Evolutionary conservation across 2,113 vertebrate species (phyloP), one percentile per base, ranked within the genome.

Genomic region (Theristicus caerulescens): DNA sequence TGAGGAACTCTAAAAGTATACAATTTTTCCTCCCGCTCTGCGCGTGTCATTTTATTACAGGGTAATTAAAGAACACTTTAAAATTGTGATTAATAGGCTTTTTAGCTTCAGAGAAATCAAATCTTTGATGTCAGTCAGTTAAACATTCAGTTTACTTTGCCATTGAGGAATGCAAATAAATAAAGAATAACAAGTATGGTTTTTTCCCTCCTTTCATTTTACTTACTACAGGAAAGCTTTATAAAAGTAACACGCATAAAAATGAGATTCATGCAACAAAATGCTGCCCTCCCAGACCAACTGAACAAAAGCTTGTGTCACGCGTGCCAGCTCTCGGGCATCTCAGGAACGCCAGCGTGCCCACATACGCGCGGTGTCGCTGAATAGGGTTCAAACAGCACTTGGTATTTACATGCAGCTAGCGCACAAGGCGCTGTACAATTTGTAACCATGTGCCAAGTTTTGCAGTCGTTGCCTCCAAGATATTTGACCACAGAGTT

Each of bases 31-130:
- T 77, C 82, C 86, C 40, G 57, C 94, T 86, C 88, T 49, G 85
- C 5, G 54, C 9, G 36, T 87, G 93, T 92, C 10, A 4, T 85
- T 95, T 94, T 86, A 96, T 95, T 92, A 89, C 73, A 72, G 82
- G 88, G 83, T 92, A 97, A 97, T 97, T 97, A 97, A 97, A 97
- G 89, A 95, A 85, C 94, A 76, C 94, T 95, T 91, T 72, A 78
- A 97, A 96, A 96, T 91, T 20, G 81, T 85, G 92, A 96, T 97
- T 97, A 97, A 97, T 95, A 70, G 85, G 90, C 96, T 96, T 95
- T 97, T 97, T 95, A 93, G 94, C 96, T 96, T 96, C 96, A 97
- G 97, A 97, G 94, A 34, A 95, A 89, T 85, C 86, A 47, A 65
- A 87, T 78, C 96, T 97, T 97, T 97, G 97, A 97, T 96, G 96